Evolutionary conservation across 2,113 vertebrate species (phyloP).

Genomic region (Thamnophis sirtalis): DNA sequence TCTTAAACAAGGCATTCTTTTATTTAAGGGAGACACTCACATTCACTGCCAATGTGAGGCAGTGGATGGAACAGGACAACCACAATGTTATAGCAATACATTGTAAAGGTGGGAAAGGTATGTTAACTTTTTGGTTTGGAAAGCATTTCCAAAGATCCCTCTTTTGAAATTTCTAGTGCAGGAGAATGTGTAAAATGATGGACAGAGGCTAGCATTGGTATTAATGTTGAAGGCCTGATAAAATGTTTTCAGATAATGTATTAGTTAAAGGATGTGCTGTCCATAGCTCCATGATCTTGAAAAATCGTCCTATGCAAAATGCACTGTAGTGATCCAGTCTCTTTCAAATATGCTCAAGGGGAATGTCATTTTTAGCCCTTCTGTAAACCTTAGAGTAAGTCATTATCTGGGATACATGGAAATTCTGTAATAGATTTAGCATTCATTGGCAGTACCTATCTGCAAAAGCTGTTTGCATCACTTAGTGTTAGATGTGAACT

Average conservation of each 20-base stretch:
- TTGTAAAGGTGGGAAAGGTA: slow-evolving; percentile 97
- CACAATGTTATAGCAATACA: slow-evolving; percentile 86
- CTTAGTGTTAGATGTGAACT: background rate
- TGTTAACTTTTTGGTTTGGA: background rate
- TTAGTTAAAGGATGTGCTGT: background rate
- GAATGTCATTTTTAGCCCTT: background rate
- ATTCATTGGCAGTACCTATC: background rate
- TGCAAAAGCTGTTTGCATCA: background rate
- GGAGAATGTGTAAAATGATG: background rate
- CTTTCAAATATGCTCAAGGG: background rate
- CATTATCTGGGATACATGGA: background rate
- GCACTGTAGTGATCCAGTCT: background rate
- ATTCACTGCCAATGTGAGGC: slow-evolving; percentile 78
- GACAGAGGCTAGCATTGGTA: background rate
- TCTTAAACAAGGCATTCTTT: background rate
- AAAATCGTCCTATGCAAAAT: background rate
- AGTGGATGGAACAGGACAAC: slow-evolving; percentile 84
- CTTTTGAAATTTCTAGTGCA: background rate
- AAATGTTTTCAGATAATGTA: background rate
- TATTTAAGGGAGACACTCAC: slow-evolving; percentile 80
- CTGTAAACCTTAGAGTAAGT: background rate
- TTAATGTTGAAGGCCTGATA: background rate
- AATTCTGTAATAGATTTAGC: background rate
- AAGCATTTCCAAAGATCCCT: background rate
- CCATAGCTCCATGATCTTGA: background rate